Evolutionary conservation across 2,797 vertebrate genomes (phyloP).

Genomic region (Uromys caudimaculatus): DNA sequence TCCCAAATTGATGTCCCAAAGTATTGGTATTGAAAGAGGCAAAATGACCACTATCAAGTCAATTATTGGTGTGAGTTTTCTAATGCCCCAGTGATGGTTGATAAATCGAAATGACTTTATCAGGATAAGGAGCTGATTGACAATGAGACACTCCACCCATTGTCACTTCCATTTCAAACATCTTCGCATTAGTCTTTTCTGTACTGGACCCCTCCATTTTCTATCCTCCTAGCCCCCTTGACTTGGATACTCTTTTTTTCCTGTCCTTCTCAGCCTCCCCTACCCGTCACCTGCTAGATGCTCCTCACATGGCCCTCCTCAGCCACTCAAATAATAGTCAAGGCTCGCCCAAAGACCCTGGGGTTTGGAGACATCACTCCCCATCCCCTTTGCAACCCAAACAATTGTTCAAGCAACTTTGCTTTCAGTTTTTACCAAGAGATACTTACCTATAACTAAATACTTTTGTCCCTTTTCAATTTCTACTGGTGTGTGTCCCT

Average conservation of each 20-base stretch:
- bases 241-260: neutral
- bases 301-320: neutral
- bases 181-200: neutral
- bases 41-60: neutral
- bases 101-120: slow-evolving; percentile 52
- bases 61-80: neutral
- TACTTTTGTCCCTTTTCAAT: slow-evolving; percentile 45
- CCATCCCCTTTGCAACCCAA: neutral
- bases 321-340: neutral
- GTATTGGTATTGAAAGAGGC: neutral
- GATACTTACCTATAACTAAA: slow-evolving; percentile 58
- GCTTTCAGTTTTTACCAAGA: slow-evolving; percentile 39
- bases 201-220: neutral
- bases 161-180: neutral
- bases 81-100: neutral
- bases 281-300: neutral
- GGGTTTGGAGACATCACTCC: neutral
- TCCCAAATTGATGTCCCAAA: slow-evolving; percentile 27
- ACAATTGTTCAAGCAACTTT: slow-evolving; percentile 18
- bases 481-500: neutral
- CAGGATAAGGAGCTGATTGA: neutral
- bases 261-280: neutral
- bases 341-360: neutral
- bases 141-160: neutral
- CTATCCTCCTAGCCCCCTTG: neutral